Percentiles rank a stretch among this genome's conserved stretches.
Conservation (phyloP, 2,113 vertebrate genomes). For the Oncorhynchus keta region DNA sequence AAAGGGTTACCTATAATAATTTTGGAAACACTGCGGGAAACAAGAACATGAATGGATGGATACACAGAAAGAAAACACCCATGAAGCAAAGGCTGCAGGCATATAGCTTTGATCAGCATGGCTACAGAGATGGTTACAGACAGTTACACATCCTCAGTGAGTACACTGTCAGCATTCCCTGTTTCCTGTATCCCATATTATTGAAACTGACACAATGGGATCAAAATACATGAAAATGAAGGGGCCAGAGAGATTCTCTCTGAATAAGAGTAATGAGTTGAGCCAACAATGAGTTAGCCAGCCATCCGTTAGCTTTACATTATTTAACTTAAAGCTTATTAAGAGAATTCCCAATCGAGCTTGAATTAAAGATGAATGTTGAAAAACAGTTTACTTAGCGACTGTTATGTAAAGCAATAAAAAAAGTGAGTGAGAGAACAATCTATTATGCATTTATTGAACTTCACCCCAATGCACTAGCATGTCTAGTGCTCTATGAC, state of each 20-base stretch:
- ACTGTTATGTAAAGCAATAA: slow-evolving; percentile 60
- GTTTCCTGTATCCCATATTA: background rate
- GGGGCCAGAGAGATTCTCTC: too few species aligned
- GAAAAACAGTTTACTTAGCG: slow-evolving; percentile 53
- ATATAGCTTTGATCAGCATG: too few species aligned
- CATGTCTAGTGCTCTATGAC: too few species aligned
- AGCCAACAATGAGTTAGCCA: background rate
- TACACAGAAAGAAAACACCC: too few species aligned
- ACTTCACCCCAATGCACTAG: too few species aligned
- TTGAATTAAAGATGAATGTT: background rate
- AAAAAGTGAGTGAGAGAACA: too few species aligned
- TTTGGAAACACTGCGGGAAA: too few species aligned
- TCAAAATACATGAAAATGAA: background rate
- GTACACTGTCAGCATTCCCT: background rate
- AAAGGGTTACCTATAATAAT: too few species aligned
- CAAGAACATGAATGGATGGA: too few species aligned
- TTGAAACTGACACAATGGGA: background rate
- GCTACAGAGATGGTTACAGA: too few species aligned
- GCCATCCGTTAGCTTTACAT: background rate
- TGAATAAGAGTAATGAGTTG: background rate
- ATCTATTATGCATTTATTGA: too few species aligned
- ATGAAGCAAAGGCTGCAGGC: too few species aligned
- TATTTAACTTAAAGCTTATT: background rate
- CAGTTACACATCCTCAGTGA: background rate
- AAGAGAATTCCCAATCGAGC: background rate